These are phyloP conservation scores for Diarsia brunnea DNA, from an alignment of 2,888 invertebrate species.

Conservation along the genomic window DNA sequence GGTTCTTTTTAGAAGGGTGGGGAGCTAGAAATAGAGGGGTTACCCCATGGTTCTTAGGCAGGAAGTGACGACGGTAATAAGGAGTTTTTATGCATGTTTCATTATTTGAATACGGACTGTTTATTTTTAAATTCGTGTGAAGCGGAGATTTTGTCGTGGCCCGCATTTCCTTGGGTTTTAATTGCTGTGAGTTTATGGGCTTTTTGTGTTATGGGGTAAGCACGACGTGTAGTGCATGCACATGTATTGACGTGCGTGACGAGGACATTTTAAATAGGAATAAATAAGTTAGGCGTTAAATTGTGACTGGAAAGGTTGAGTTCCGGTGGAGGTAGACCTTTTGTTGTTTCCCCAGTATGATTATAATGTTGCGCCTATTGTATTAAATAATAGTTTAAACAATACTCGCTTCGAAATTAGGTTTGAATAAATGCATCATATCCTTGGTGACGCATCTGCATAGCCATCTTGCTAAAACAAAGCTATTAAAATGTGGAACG, in stretches of 20 bases:
- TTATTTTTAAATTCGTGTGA: slow-evolving; percentile 80
- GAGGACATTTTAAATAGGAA: slow-evolving; percentile 5
- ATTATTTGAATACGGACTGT: slow-evolving; percentile 80
- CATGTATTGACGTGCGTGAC: neutral
- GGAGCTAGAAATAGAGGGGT: slow-evolving; percentile 65
- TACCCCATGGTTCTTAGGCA: slow-evolving; percentile 74
- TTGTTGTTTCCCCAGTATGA: neutral
- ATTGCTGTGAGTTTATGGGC: slow-evolving; percentile 56
- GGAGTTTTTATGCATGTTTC: slow-evolving; percentile 86
- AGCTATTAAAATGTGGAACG: neutral
- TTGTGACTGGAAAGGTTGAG: neutral
- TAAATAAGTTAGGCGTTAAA: slow-evolving; percentile 1
- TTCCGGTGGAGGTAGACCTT: neutral
- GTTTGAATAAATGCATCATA: too few species aligned
- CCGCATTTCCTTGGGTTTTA: slow-evolving; percentile 54
- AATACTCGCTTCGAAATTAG: neutral
- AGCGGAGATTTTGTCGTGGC: slow-evolving; percentile 65
- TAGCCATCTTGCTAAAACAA: neutral
- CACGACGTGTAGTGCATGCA: slow-evolving; percentile 28
- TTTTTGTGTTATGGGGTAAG: slow-evolving; percentile 46
- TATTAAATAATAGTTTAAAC: neutral
- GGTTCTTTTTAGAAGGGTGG: slow-evolving; percentile 61
- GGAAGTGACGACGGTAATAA: slow-evolving; percentile 83
- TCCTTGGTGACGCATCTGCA: too few species aligned
- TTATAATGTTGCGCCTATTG: neutral